Evolutionary conservation across 2,113 vertebrate species (phyloP), one percentile per base, ranked within the genome.

Genomic region (Trogon melanurus): DNA sequence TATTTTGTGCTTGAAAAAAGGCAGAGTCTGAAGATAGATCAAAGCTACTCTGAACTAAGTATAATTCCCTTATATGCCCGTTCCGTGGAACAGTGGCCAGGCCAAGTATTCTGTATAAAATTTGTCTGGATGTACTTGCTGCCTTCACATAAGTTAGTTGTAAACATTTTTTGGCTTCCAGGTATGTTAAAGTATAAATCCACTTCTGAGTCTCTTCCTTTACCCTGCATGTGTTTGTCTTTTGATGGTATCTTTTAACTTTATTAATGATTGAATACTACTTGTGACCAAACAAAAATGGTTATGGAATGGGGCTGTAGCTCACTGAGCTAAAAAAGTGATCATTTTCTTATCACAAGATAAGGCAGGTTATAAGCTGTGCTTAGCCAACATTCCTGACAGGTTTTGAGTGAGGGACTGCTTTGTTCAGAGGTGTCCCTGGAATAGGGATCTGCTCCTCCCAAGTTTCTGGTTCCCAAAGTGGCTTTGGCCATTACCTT

Each of bases 341-440:
- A 73, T 41, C 0, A 4, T 80, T 80, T 80, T 58, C 27, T 88
- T 91, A 66, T 38, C 60, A 53, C 47, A 74, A 66, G 41, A 51
- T 30, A 48, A 48, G 6, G 15, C 44, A 45, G 32, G 16, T 65
- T 65, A 29, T 27, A 66, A 11, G 3, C 30, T 0, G 0, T 70
- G 27, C 22, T 11, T 19, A n/a, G 1, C 11, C 79, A 50, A 9
- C 16, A 5, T 38, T 91, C 34, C 44, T 66, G 36, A 27, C 1
- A 5, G 3, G 6, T 7, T 92, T 41, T 57, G 41, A 82, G 70
- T 1, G 2, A 62, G 38, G 45, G n/a, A 66, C 4, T 1, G 0
- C 58, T 79, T 89, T 70, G 25, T 58, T 81, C 45, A 25, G 25
- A 25, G 32, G 30, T 88, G 23, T 21, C 25, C 41, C 15, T 62